Evolutionary conservation across 2,797 vertebrate genomes (phyloP), one percentile per base, ranked within the genome.

Genomic region (Odontamblyopus lacepedii): DNA sequence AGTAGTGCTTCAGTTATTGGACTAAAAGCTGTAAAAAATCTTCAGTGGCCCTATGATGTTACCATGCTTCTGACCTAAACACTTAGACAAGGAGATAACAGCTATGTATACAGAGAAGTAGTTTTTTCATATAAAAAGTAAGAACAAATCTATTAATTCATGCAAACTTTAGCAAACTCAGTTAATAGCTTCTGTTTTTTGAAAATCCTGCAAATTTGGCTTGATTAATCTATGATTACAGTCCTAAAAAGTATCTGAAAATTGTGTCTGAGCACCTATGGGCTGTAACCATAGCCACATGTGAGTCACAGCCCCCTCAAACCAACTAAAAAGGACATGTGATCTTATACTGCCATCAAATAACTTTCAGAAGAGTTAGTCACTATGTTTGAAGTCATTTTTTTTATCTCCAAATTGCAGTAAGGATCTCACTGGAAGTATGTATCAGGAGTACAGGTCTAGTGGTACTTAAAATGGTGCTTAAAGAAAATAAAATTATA

Each of bases 361-460:
- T 74, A 78, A 67, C 61, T 72, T 80, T 83, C 78, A 79, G 71
- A 76, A 70, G 72, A 75, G 83, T 89, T 88, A 78, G 83, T 76
- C 76, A 69, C 69, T 48, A 48, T 16, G 26, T 62, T 76, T 83
- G 87, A 83, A 65, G 74, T 48, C 44, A 48, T 48, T 48, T 48
- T 48, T 48, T 48, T 48, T 1, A 48, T 48, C 13, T 48, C 44
- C 41, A 44, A 44, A 44, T 44, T 44, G 41, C 1, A 44, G 41
- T 44, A 44, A 44, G 41, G 41, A 44, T 44, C 2, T 44, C 11
- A 44, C 11, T 48, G 44, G 44, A 15, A 48, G 44, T 48, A 48
- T 48, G 13, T 3, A 48, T 2, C 44, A 48, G 44, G 4, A 48
- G 44, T 16, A 48, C 44, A 48, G 44, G 13, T 48, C 44, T 48